Base-by-base conservation (phyloP, 1,140 invertebrate genomes). In the Lycorma delicatula region DNA sequence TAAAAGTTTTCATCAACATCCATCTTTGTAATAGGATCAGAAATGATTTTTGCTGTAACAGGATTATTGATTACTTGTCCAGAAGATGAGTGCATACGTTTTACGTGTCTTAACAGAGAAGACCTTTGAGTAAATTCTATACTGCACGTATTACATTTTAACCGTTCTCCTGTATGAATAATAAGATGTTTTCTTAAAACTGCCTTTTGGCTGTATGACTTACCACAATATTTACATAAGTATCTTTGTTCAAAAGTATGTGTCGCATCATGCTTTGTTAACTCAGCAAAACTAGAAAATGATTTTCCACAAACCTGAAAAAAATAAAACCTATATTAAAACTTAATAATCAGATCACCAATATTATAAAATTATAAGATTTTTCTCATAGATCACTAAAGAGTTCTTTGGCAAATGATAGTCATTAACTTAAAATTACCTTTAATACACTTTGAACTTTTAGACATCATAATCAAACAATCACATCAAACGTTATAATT, bases 121-220 rank as follows among this genome's bases (percentile, higher is more conserved):
- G 64, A 66, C 53, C 59, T 61, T 47, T 67, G 66, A 18, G 62
- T 67, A 47, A 67, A 67, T n/a, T 61, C 63, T 18, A 65, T 64
- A 11, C 64, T 60, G 54, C 66, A 67, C n/a, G 60, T 50, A 9
- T 47, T 61, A 20, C 66, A 67, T 6, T 50, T 60, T 13, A 64
- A 27, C 46, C 63, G 53, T 56, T 66, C 61, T 13, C 64, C 64
- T 9, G 60, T 64, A 48, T 67, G 66, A 12, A 62, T 57, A 4
- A 59, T 50, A 41, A 64, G 41, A 48, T 66, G 64, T 53, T 64
- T 64, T n/a, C 60, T 60, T 18, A 62, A 55, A 27, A 61, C 54
- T 6, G 60, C 58, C 54, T 58, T 61, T 25, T 64, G 60, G 20
- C 56, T 47, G 49, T 63, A 66, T 16, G 50, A 48, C 54, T 60